Evolutionary conservation across 2,888 invertebrate genomes (phyloP), one percentile per base, ranked within the genome.

Genomic region (Pasiphila rectangulata): DNA sequence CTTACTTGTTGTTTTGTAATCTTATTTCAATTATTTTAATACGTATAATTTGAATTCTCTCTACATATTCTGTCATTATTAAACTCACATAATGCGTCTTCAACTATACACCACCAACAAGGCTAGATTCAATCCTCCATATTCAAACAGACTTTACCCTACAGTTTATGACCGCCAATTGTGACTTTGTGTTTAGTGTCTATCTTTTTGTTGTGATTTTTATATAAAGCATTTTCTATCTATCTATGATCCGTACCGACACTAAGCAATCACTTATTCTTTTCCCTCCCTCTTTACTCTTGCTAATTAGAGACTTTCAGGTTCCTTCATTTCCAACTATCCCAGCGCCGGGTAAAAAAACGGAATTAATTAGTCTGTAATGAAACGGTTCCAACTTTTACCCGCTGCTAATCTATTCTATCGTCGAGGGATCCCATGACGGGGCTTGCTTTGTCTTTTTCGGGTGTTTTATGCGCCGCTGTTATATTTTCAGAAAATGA

Each of bases 401-500:
- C 15, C 25, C 25, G 12, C 16, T 36, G 36, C 29, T 44, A 40
- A 44, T 49, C 44, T 30, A 30, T 49, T 49, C 20, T 49, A 24
- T 35, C 27, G 25, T 15, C 21, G 23, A 23, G 29, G 20, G 3
- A 25, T 42, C 37, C 17, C 24, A 10, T 19, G 30, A 25, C 48
- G 46, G 36, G 38, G 36, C 46, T 40, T 38, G 29, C 23, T 41
- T 51, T 54, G 50, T 52, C 50, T 38, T 45, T 9, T 35, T 24
- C 12, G 35, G 37, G 12, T 52, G 29, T 55, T 57, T 54, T 54
- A 54, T 46, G 40, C 34, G 12, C n/a, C n/a, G 36, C 46, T 37
- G 48, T 57, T 54, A 51, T 47, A 53, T 42, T 41, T 46, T 35
- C 35, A 32, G 51, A 52, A 48, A 51, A 37, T 47, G 46, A 55